phyloP scores from a whole-genome alignment of 1,140 invertebrate genomes.

The Drosophila ercepeae region DNA sequence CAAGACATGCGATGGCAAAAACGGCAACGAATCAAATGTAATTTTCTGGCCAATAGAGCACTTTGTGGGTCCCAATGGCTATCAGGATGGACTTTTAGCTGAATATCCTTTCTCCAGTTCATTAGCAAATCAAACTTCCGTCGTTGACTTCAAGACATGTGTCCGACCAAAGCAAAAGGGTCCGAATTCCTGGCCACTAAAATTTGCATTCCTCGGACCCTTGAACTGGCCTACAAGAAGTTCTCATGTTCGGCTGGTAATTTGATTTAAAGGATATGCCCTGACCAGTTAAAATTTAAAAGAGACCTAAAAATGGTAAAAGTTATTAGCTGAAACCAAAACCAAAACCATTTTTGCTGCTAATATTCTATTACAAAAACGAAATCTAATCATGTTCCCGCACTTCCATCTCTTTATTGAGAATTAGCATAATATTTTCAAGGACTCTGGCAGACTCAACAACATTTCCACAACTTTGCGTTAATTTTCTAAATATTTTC shows the following conservation, averaged over 20 bases:
- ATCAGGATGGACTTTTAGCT: constrained; percentile 31
- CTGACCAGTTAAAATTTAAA: constrained; percentile 8
- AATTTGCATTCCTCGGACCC: constrained; percentile 64
- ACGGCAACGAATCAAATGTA: constrained; percentile 71
- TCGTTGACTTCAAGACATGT: constrained; percentile 53
- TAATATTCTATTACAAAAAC: constrained; percentile 24
- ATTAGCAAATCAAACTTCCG: constrained; percentile 82
- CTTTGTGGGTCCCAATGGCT: constrained; percentile 27
- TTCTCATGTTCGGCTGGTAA: constrained; percentile 61
- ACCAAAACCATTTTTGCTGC: constrained; percentile 1
- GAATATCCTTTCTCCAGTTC: constrained; percentile 71
- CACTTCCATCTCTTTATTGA: background rate
- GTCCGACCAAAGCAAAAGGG: constrained; percentile 44
- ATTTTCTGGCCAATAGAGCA: constrained; percentile 78
- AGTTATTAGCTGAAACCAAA: background rate
- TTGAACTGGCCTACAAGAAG: constrained; percentile 35
- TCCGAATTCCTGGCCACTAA: constrained; percentile 32
- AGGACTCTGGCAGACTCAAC: constrained; percentile 29
- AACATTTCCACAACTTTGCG: constrained; percentile 79
- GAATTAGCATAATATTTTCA: constrained; percentile 76
- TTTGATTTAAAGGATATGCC: constrained; percentile 64
- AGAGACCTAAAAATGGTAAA: background rate
- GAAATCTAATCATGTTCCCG: constrained; percentile 35
- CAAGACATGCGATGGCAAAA: constrained; percentile 36
- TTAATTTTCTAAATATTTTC: constrained; percentile 82